Percentiles rank a stretch among this genome's conserved stretches.
These are phyloP conservation scores for Eudasyphora cyanicolor DNA, from an alignment of 2,888 invertebrate species.

Conservation along the genomic window DNA sequence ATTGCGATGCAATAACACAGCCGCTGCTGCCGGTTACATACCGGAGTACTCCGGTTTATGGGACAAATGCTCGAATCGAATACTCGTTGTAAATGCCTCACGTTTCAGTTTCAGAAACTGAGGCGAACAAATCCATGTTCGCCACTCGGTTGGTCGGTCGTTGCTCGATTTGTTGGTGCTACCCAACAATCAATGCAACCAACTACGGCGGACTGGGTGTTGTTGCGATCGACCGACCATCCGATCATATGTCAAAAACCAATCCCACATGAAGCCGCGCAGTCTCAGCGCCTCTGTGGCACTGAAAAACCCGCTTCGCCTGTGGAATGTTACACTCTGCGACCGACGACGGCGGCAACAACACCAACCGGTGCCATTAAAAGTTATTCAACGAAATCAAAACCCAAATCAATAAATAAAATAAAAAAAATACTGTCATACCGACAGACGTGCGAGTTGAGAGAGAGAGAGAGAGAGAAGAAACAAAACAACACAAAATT, in stretches of 20 bases:
- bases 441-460: background rate
- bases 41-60: background rate
- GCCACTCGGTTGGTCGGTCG: constrained; percentile 17
- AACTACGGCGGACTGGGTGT: constrained; percentile 7
- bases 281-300: background rate
- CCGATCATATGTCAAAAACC: constrained; percentile 18
- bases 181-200: constrained; percentile 1
- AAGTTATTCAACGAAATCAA: constrained; percentile 65
- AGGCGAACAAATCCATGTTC: background rate
- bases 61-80: too few species aligned
- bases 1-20: background rate
- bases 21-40: background rate
- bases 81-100: background rate
- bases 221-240: background rate
- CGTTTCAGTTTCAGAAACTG: background rate
- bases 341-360: background rate
- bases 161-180: background rate
- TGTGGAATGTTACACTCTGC: constrained; percentile 15
- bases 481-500: background rate
- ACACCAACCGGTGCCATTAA: constrained; percentile 54
- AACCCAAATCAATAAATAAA: constrained; percentile 57
- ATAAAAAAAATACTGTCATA: background rate
- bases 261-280: constrained; percentile 10
- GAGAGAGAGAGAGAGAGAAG: too few species aligned
- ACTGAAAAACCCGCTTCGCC: too few species aligned